Evolutionary conservation across 2,113 vertebrate genomes (phyloP).

Genomic region (Fulica atra): DNA sequence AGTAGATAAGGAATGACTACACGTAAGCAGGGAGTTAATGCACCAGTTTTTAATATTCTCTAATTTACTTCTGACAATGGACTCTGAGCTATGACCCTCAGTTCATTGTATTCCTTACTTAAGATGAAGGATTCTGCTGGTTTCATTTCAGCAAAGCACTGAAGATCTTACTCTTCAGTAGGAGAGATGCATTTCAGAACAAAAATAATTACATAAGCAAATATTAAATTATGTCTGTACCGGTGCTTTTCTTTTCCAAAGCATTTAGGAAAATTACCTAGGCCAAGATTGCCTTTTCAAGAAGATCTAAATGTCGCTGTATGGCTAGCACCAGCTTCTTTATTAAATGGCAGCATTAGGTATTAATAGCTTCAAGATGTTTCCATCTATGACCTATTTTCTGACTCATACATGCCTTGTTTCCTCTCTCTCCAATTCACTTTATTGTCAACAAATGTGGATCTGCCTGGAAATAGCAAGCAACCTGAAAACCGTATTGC

Average conservation of each 20-base stretch:
- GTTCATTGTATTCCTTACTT: neutral
- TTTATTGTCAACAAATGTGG: constrained; percentile 31
- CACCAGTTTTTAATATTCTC: neutral
- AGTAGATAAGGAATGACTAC: neutral
- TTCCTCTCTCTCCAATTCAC: neutral
- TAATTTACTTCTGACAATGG: neutral
- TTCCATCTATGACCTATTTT: neutral
- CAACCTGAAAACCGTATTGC: neutral
- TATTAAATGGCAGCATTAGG: neutral
- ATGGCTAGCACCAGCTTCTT: neutral
- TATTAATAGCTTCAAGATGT: constrained; percentile 37
- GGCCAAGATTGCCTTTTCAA: neutral
- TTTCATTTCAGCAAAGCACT: neutral
- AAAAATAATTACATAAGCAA: neutral
- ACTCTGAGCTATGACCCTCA: neutral
- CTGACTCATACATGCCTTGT: neutral
- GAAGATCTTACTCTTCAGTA: neutral
- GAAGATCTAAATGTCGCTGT: neutral
- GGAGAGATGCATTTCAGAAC: neutral
- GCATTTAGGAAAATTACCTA: neutral
- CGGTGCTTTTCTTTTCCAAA: neutral
- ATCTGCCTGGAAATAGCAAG: neutral
- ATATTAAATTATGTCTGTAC: neutral
- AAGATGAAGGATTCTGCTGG: neutral
- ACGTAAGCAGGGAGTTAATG: neutral